Base-by-base conservation (phyloP, 2,797 vertebrate genomes). In the Ptychadena robeensis region DNA sequence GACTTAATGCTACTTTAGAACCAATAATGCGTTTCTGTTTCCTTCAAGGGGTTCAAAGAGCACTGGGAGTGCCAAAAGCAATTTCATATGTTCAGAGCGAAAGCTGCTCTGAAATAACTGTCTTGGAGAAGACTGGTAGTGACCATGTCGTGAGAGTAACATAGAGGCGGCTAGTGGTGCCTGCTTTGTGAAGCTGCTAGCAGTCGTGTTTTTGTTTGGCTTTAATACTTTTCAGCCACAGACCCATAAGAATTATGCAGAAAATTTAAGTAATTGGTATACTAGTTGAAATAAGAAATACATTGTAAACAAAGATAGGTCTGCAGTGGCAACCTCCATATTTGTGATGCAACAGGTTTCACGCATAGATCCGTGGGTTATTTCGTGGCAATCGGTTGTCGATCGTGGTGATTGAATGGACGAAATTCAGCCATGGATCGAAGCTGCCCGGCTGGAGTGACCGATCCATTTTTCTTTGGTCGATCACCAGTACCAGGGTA, bases 1-100 rank as follows among this genome's bases (percentile, higher is more conserved):
- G 28, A 15, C 27, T 53, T 84, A 73, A 84, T 74, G 82, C 82
- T 79, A 80, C 78, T 80, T 76, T 85, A 69, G 32, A 57, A 75
- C 71, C 40, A 65, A 32, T 73, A 67, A 64, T 81, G 79, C 40
- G 74, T 73, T 80, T 35, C 15, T 76, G 73, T 57, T 65, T 71
- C 61, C 48, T 77, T 27, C 28, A 12, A 34, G 75, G 70, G 28
- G 77, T 75, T 84, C 28, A 61, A 80, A 30, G 63, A 34, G 22
- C 61, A 31, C 64, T 22, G 28, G 28, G 32, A 40, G 65, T 69
- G 77, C 82, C 82, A 84, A 84, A 74, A 84, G 61, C 76, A 59
- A 67, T 79, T 72, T 66, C 30, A 72, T 71, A 40, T 65, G 64
- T 65, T 66, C 48, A 8, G 11, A 69, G 35, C 3, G 67, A 69